Conservation (phyloP, 2,113 vertebrate species). For the Stictonetta naevosa region DNA sequence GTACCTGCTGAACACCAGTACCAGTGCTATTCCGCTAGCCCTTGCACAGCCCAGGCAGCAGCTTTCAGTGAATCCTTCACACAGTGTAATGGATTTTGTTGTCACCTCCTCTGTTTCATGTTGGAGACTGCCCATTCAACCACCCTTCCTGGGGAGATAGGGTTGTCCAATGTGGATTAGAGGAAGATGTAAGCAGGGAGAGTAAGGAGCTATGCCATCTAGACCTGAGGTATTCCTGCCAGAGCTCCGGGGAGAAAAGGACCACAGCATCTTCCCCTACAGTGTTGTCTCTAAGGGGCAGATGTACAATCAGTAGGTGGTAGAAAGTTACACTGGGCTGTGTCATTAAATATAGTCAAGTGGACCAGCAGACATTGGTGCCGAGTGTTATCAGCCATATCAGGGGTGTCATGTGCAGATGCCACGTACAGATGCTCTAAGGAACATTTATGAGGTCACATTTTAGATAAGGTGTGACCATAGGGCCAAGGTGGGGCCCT, state of each 20-base stretch:
- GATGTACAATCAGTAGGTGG: not conserved
- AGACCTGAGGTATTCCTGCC: not conserved
- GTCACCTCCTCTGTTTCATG: not conserved
- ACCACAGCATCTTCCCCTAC: not conserved
- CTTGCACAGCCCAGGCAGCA: not conserved
- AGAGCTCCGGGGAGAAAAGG: not conserved
- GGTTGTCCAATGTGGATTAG: not conserved
- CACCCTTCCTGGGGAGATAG: not conserved
- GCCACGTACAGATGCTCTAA: not conserved
- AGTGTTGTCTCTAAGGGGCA: not conserved
- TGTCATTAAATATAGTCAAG: not conserved
- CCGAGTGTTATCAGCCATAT: not conserved
- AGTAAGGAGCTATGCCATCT: not conserved
- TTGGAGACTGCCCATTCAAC: not conserved
- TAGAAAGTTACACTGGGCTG: not conserved
- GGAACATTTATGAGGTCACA: not conserved
- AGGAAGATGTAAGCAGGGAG: not conserved
- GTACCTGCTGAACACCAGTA: not conserved
- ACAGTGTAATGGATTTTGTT: not conserved
- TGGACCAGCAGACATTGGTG: not conserved
- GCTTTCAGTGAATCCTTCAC: not conserved
- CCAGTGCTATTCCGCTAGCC: rapidly evolving
- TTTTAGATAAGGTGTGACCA: not conserved
- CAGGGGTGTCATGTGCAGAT: not conserved
- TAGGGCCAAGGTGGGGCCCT: not conserved